These are phyloP conservation scores for Ophioderma brevispina DNA, from an alignment of 35 echinoderm and acorn worm species.

Conservation along the genomic window DNA sequence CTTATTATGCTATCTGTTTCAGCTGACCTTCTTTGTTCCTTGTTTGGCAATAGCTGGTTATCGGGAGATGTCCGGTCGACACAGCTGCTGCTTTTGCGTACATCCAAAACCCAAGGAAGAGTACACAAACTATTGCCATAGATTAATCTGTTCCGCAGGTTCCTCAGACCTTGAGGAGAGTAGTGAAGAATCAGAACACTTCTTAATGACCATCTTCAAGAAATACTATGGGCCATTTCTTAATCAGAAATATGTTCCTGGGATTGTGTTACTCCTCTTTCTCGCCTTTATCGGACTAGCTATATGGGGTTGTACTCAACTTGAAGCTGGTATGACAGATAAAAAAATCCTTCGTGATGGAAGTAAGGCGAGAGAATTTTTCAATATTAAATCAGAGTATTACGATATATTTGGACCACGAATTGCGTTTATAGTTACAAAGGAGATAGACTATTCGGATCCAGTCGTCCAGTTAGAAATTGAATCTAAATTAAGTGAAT, in stretches of 20 bases:
- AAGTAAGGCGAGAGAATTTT: conserved; percentile 27
- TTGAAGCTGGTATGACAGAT: conserved; percentile 35
- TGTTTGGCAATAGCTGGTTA: conserved; percentile 69
- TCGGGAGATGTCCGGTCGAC: conserved; percentile 55
- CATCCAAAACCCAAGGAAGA: conserved; percentile 44
- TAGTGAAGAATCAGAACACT: conserved; percentile 32
- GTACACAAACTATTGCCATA: conserved; percentile 38
- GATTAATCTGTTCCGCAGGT: conserved; percentile 68
- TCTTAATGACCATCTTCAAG: conserved; percentile 48
- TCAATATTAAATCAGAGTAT: conserved; percentile 39
- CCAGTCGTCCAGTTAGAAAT: conserved; percentile 28
- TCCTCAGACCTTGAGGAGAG: no score
- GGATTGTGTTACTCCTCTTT: conserved; percentile 39
- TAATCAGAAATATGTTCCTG: conserved; percentile 24
- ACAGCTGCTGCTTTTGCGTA: conserved; percentile 37
- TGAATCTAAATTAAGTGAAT: conserved; percentile 8
- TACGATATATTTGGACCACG: conserved; percentile 55
- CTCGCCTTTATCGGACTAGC: conserved; percentile 28
- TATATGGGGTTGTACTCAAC: conserved; percentile 67
- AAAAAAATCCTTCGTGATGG: conserved; percentile 67
- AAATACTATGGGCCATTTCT: conserved; percentile 76
- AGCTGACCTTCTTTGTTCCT: conserved; percentile 76
- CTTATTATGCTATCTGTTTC: conserved; percentile 77
- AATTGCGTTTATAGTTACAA: conserved; percentile 44
- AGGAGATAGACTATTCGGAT: conserved; percentile 72